Evolutionary conservation across 2,797 vertebrate genomes (phyloP).

Genomic region (Tachyglossus aculeatus): DNA sequence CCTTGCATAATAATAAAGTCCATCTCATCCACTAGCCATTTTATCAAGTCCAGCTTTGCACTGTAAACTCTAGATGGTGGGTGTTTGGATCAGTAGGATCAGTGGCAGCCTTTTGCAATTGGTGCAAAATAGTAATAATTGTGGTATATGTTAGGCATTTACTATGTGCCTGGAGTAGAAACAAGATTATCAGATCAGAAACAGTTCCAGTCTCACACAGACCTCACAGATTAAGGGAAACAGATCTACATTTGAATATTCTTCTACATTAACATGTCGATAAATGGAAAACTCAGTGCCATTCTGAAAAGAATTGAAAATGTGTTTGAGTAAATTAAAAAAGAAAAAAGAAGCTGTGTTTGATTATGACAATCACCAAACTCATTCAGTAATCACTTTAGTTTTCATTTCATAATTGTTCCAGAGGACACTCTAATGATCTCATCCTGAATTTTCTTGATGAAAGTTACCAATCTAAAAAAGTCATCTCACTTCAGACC

Average conservation of each 20-base stretch:
- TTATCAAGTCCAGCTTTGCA: no score
- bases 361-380: conserved; percentile 7
- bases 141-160: no score
- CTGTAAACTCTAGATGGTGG: no score
- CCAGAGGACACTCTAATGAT: conserved; percentile 25
- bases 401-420: conserved; percentile 46
- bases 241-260: background rate
- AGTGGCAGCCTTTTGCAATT: no score
- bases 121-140: no score
- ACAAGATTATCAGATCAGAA: no score
- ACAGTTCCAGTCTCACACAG: no score
- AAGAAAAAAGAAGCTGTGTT: conserved; percentile 37
- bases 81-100: no score
- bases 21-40: no score
- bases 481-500: conserved; percentile 31
- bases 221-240: no score
- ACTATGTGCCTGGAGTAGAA: no score
- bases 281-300: background rate
- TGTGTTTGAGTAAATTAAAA: conserved; percentile 53
- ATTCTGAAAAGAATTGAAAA: conserved; percentile 2
- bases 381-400: conserved; percentile 33
- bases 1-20: no score
- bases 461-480: conserved; percentile 54
- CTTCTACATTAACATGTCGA: background rate
- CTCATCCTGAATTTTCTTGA: conserved; percentile 47